Evolutionary conservation across 2,113 vertebrate species (phyloP).

Genomic region (Forbesichthys papilliferus): DNA sequence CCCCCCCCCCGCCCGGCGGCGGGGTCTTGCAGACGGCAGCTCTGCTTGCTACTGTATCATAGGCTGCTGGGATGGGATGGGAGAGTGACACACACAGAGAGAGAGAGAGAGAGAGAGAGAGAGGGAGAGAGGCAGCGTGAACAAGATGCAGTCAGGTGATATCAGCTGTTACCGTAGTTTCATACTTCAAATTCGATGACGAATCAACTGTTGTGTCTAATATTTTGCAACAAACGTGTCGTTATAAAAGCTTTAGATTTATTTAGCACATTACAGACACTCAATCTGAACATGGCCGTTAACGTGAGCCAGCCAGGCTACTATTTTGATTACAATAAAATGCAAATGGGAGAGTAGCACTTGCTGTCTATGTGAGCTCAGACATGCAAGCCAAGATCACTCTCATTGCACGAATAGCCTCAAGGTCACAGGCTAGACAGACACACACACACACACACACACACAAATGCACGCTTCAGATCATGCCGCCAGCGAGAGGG

Average conservation of each 20-base stretch:
- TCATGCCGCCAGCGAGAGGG: slow-evolving; percentile 36
- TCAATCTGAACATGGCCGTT: too few relatives aligned
- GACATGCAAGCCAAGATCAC: slow-evolving; percentile 56
- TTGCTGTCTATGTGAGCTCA: slow-evolving; percentile 54
- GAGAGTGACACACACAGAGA: too few relatives aligned
- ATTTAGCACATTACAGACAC: too few relatives aligned
- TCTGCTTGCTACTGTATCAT: slow-evolving; percentile 41
- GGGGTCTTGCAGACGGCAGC: slow-evolving; percentile 12
- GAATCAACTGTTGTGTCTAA: too few relatives aligned
- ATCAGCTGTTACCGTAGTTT: neutral
- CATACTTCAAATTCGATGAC: too few relatives aligned
- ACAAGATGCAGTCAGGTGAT: neutral
- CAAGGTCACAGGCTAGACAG: slow-evolving; percentile 74
- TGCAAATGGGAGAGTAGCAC: slow-evolving; percentile 44
- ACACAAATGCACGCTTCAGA: slow-evolving; percentile 52
- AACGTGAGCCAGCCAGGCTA: too few relatives aligned
- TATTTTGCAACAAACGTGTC: too few relatives aligned
- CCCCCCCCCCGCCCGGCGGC: too few relatives aligned
- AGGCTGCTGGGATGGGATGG: slow-evolving; percentile 30
- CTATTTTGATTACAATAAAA: neutral
- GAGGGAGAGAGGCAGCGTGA: neutral
- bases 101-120: neutral
- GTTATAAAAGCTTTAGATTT: too few relatives aligned
- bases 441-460: slow-evolving; percentile 37
- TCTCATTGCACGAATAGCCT: slow-evolving; percentile 66